Evolutionary conservation across 2,888 invertebrate species (phyloP).

Genomic region (Mythimna loreyi): DNA sequence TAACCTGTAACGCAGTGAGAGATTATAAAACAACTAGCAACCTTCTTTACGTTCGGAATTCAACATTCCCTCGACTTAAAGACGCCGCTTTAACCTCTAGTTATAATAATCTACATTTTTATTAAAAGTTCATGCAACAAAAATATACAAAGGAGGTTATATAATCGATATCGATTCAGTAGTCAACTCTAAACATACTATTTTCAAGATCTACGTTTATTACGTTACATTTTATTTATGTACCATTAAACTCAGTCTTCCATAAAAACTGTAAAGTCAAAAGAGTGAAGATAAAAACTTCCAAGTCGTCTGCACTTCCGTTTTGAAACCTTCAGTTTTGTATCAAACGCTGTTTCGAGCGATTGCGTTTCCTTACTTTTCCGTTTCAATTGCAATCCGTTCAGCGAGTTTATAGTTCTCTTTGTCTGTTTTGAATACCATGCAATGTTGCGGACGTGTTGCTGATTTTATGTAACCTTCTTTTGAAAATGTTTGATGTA

Average conservation of each 20-base stretch:
- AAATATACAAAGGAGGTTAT: too few relatives aligned
- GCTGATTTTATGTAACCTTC: slow-evolving; percentile 3
- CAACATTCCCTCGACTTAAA: too few relatives aligned
- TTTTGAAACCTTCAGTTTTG: slow-evolving; percentile 18
- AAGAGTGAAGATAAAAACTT: slow-evolving; percentile 23
- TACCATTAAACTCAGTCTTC: not conserved
- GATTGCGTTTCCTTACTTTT: slow-evolving; percentile 44
- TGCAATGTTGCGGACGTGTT: slow-evolving; percentile 22
- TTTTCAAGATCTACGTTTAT: too few relatives aligned
- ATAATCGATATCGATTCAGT: too few relatives aligned
- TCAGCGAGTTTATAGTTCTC: slow-evolving; percentile 29
- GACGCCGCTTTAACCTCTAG: too few relatives aligned
- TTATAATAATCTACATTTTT: too few relatives aligned
- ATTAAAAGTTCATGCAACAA: too few relatives aligned
- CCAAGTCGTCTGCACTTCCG: slow-evolving; percentile 14
- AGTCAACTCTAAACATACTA: too few relatives aligned
- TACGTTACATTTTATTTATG: not conserved
- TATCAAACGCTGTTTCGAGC: slow-evolving; percentile 36
- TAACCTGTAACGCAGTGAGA: too few relatives aligned
- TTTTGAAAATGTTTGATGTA: not conserved
- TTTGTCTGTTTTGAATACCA: slow-evolving; percentile 23
- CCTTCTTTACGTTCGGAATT: too few relatives aligned
- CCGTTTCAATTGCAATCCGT: slow-evolving; percentile 37
- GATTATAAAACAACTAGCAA: too few relatives aligned
- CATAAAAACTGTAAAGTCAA: slow-evolving; percentile 6